A percentile compares a stretch with the other conserved stretches of the same genome.
These are phyloP conservation scores for Piscicola geometra DNA, from an alignment of 2,888 invertebrate genomes.

Conservation along the genomic window DNA sequence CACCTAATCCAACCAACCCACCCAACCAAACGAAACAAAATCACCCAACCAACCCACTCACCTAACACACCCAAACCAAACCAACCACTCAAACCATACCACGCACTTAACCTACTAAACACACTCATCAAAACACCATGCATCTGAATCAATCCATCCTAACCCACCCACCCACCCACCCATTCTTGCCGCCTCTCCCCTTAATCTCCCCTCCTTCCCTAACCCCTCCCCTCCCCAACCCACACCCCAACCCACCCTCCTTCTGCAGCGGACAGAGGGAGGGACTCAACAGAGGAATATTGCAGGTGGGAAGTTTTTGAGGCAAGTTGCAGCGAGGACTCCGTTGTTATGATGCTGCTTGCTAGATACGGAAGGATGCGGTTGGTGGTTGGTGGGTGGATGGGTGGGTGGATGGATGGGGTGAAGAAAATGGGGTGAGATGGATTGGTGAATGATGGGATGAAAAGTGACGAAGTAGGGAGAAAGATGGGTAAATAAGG, in stretches of 20 bases:
- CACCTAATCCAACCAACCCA: neutral
- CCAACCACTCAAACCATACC: too few species aligned
- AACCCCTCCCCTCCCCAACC: constrained; percentile 6
- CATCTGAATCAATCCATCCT: too few species aligned
- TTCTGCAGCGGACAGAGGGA: neutral
- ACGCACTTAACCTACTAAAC: too few species aligned
- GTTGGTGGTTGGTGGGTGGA: neutral
- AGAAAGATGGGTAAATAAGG: too few species aligned
- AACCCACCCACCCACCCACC: constrained; percentile 18
- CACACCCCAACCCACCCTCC: neutral
- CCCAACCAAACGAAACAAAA: too few species aligned
- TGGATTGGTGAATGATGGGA: too few species aligned
- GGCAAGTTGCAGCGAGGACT: constrained; percentile 25
- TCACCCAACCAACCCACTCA: constrained; percentile 28
- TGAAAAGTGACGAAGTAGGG: too few species aligned
- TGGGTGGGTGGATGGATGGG: too few species aligned
- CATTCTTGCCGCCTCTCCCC: constrained; percentile 27
- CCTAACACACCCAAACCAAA: too few species aligned
- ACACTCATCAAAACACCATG: too few species aligned
- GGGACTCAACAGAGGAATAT: constrained; percentile 31
- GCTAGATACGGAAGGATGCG: constrained; percentile 31
- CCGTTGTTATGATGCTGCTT: constrained; percentile 33
- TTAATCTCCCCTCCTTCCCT: constrained; percentile 17
- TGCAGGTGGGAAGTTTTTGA: constrained; percentile 38
- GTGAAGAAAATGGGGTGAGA: too few species aligned